Percentiles rank a stretch among this genome's conserved stretches.
These are phyloP conservation scores for Diorhabda sublineata DNA, from an alignment of 1,140 invertebrate species.

Conservation along the genomic window DNA sequence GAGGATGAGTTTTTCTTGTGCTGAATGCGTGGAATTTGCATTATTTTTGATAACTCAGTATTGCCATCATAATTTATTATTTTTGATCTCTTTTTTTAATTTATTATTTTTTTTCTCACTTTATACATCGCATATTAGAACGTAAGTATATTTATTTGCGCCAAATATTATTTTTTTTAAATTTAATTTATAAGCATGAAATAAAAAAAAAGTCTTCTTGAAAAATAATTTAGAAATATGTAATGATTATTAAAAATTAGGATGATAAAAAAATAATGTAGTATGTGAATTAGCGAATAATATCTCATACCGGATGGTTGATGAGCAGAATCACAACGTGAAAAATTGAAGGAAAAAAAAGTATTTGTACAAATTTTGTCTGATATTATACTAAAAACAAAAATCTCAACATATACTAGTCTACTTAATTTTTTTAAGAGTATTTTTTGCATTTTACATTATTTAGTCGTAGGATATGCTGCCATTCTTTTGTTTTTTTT, in stretches of 20 bases:
- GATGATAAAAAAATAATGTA: slow-evolving; percentile 12
- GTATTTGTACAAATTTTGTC: slow-evolving; percentile 21
- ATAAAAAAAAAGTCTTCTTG: slow-evolving; percentile 25
- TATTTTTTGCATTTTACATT: slow-evolving; percentile 25
- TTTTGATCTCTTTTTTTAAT: slow-evolving; percentile 17
- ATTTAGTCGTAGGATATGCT: slow-evolving; percentile 20
- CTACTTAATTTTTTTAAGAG: slow-evolving; percentile 25
- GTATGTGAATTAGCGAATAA: slow-evolving; percentile 6
- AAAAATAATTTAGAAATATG: slow-evolving; percentile 7
- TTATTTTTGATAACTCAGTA: not conserved
- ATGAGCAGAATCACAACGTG: not conserved
- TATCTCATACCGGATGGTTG: slow-evolving; percentile 4
- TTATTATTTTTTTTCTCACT: not conserved
- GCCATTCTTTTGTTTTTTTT: slow-evolving; percentile 18
- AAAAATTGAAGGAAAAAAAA: not conserved
- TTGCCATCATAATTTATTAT: slow-evolving; percentile 13
- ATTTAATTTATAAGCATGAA: slow-evolving; percentile 10
- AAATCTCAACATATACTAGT: slow-evolving; percentile 32
- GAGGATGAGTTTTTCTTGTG: too few relatives aligned
- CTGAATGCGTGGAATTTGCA: too few relatives aligned
- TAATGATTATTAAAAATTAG: slow-evolving; percentile 3
- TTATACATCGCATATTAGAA: not conserved
- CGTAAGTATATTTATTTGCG: slow-evolving; percentile 19
- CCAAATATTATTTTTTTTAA: slow-evolving; percentile 22
- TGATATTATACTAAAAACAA: slow-evolving; percentile 18